phyloP scores from a whole-genome alignment of 1,140 invertebrate genomes.

The Sarcophaga bullata region DNA sequence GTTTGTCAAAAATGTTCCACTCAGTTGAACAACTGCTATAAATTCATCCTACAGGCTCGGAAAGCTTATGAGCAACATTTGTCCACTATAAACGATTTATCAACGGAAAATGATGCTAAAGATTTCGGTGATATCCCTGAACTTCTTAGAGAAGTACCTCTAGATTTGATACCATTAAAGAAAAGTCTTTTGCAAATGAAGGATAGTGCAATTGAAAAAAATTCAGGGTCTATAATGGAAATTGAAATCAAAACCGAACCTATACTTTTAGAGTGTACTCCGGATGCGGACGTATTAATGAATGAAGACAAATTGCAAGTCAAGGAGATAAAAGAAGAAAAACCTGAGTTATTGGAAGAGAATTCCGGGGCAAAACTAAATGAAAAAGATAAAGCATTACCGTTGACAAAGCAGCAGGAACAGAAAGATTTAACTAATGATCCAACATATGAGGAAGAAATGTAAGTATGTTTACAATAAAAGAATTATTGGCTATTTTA shows the following conservation, averaged over 20 bases:
- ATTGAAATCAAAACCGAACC: conserved; percentile 3
- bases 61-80: neutral
- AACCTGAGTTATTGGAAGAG: neutral
- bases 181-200: neutral
- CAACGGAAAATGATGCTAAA: neutral
- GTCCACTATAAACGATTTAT: neutral
- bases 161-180: neutral
- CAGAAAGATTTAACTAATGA: neutral
- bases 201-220: neutral
- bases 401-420: neutral
- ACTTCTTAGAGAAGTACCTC: neutral
- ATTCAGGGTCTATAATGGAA: neutral
- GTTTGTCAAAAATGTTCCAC: neutral
- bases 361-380: neutral
- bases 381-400: neutral
- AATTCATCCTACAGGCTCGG: neutral
- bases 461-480: neutral
- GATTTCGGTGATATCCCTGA: neutral
- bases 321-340: neutral
- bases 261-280: neutral
- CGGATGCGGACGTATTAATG: neutral
- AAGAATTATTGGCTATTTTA: too few relatives aligned
- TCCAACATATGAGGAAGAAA: conserved; percentile 2
- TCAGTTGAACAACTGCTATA: conserved; percentile 12
- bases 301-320: neutral